A percentile compares a stretch with the other conserved stretches of the same genome.
These are phyloP conservation scores for Crypturellus undulatus DNA, from an alignment of 2,113 vertebrate species.

Conservation along the genomic window DNA sequence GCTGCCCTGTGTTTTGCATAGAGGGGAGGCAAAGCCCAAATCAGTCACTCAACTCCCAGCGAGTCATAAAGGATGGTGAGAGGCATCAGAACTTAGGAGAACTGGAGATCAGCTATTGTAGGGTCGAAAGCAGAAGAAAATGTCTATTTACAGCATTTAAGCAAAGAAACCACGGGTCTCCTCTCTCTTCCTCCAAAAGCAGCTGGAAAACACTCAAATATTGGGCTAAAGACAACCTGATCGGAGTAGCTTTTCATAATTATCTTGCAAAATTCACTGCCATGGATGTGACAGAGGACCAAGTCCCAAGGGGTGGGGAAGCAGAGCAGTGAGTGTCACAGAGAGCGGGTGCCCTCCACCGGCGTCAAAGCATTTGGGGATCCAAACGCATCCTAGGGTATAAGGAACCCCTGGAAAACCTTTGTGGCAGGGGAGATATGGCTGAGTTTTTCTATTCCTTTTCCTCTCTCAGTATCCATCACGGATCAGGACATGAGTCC, in stretches of 20 bases:
- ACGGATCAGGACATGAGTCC: not conserved
- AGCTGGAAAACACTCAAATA: not conserved
- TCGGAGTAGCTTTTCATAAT: not conserved
- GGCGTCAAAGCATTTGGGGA: not conserved
- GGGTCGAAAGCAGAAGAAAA: not conserved
- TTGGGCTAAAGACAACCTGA: not conserved
- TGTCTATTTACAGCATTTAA: not conserved
- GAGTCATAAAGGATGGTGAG: not conserved
- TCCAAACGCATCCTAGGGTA: not conserved
- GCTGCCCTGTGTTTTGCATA: not conserved
- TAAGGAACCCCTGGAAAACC: not conserved
- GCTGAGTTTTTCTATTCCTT: not conserved
- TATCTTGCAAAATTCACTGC: not conserved
- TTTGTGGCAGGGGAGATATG: not conserved
- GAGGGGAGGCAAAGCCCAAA: not conserved
- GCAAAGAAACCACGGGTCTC: not conserved
- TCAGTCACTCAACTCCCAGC: not conserved
- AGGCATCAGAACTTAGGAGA: not conserved
- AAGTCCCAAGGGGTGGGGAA: not conserved
- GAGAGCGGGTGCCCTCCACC: not conserved
- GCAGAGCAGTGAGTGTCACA: not conserved
- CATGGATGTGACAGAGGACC: not conserved
- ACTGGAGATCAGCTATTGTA: not conserved
- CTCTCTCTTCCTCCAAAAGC: fast-evolving
- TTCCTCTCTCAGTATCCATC: not conserved